Conservation (phyloP, 2,113 vertebrate genomes). For the Anguilla rostrata region DNA sequence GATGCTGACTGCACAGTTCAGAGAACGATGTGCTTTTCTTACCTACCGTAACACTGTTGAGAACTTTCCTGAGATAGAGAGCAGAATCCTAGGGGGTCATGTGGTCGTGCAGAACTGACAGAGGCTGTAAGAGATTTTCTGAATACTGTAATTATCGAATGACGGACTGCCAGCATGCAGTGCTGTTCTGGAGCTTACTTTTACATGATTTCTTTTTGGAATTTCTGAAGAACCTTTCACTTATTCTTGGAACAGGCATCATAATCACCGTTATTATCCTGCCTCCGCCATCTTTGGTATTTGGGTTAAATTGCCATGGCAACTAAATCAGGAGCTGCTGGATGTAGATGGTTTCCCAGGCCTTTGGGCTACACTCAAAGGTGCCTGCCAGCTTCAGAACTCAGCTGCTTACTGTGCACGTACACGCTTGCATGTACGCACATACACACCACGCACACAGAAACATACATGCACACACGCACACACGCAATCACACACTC, state of each 20-base stretch:
- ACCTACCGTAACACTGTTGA: neutral
- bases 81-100: neutral
- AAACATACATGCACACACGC: neutral
- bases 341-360: conserved; percentile 55
- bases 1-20: neutral
- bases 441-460: neutral
- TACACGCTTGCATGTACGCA: neutral
- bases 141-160: conserved; percentile 23
- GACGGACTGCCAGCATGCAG: conserved; percentile 12
- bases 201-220: neutral
- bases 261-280: conserved; percentile 72
- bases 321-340: conserved; percentile 61
- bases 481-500: too few species aligned
- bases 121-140: neutral
- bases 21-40: neutral
- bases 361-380: conserved; percentile 41
- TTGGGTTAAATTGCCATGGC: conserved; percentile 67
- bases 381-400: neutral
- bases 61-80: neutral
- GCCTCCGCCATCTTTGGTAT: conserved; percentile 61
- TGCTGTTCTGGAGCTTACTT: conserved; percentile 5
- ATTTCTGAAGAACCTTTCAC: conserved; percentile 40
- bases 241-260: conserved; percentile 57
- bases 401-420: neutral
- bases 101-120: neutral